Conservation (phyloP, 2,113 vertebrate species). For the Rhabdomys dilectus region DNA sequence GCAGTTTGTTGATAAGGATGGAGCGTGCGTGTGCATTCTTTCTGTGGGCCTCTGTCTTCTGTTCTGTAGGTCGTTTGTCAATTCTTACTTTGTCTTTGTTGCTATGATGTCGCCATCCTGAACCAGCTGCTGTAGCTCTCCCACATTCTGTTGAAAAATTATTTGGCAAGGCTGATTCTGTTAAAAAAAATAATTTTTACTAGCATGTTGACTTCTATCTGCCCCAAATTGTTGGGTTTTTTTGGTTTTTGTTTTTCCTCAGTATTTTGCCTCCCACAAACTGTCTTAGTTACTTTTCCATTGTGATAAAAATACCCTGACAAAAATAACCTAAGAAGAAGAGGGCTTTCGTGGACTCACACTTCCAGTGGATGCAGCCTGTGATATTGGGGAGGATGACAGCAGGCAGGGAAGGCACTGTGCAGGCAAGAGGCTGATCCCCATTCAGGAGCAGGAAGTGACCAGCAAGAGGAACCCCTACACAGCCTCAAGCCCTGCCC, state of each 20-base stretch:
- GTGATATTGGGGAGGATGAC: background rate
- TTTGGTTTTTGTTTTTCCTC: background rate
- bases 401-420: background rate
- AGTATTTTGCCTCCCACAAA: background rate
- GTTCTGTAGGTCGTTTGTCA: background rate
- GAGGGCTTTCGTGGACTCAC: background rate
- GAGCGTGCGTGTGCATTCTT: background rate
- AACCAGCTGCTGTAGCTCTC: no score
- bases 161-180: background rate
- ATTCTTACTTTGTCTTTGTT: background rate
- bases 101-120: background rate
- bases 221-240: background rate
- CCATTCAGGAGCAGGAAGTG: background rate
- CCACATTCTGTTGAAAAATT: background rate
- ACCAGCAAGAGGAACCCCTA: background rate
- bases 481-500: background rate
- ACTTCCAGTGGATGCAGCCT: background rate
- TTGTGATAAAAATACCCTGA: background rate
- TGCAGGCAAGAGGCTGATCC: background rate
- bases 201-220: background rate
- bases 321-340: background rate
- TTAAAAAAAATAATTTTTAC: background rate
- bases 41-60: slow-evolving; percentile 2
- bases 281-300: background rate
- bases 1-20: background rate